phyloP scores from a whole-genome alignment of 2,113 vertebrate genomes.

The Aplodontia rufa region DNA sequence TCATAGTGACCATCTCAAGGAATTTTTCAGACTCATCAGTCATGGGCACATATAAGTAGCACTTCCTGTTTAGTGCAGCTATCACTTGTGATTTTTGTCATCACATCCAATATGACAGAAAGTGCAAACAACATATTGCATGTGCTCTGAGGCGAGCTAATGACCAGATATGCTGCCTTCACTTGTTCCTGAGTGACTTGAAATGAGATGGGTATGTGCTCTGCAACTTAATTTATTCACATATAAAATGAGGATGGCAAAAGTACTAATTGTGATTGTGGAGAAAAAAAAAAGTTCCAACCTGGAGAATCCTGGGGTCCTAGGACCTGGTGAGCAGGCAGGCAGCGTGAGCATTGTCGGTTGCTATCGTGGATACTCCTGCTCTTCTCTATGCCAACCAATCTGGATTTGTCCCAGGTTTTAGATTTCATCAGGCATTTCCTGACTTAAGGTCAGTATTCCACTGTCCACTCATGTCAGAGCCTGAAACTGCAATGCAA shows the following conservation, averaged over 20 bases:
- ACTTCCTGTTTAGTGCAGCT: background rate
- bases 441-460: background rate
- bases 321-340: accelerated
- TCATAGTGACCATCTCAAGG: background rate
- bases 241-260: background rate
- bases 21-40: background rate
- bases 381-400: background rate
- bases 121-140: background rate
- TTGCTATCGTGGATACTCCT: background rate
- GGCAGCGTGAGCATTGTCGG: accelerated
- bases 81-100: background rate
- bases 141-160: no score
- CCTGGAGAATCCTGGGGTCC: accelerated
- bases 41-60: background rate
- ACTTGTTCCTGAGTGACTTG: background rate
- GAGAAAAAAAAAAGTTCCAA: accelerated
- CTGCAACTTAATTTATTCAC: background rate
- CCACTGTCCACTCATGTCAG: background rate
- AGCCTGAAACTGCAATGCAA: background rate
- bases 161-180: background rate
- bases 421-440: background rate
- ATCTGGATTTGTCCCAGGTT: background rate
- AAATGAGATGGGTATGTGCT: background rate
- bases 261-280: background rate
- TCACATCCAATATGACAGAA: background rate